These are phyloP conservation scores for Pipistrellus pipistrellus DNA, from an alignment of 2,797 vertebrate genomes.

Conservation along the genomic window DNA sequence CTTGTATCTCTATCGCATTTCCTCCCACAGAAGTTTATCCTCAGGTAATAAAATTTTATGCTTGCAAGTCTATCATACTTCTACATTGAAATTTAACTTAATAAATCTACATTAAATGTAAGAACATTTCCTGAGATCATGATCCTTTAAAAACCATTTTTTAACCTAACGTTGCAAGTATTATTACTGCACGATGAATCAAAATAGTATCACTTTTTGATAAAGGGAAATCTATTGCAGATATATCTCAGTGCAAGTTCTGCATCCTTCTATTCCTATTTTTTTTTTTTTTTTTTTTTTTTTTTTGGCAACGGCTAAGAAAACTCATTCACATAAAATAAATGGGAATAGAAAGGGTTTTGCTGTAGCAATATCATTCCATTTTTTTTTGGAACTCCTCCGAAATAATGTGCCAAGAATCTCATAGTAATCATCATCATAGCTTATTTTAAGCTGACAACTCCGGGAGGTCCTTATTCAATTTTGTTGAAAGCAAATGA, in stretches of 20 bases:
- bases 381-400: neutral
- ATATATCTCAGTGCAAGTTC: neutral
- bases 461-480: neutral
- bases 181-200: neutral
- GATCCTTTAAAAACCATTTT: neutral
- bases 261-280: neutral
- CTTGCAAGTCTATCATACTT: neutral
- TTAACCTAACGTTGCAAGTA: slow-evolving; percentile 7
- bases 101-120: no score
- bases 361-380: neutral
- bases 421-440: neutral
- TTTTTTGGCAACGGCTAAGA: neutral
- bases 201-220: slow-evolving; percentile 44
- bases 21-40: slow-evolving; percentile 29
- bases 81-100: slow-evolving; percentile 40
- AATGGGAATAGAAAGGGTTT: neutral
- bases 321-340: slow-evolving; percentile 12
- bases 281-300: neutral
- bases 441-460: slow-evolving; percentile 42
- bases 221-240: slow-evolving; percentile 42
- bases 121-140: slow-evolving; percentile 6
- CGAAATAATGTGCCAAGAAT: neutral
- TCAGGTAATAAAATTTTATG: slow-evolving; percentile 5
- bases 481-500: slow-evolving; percentile 46
- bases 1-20: slow-evolving; percentile 25